Percentiles rank a stretch among this genome's conserved stretches.
Evolutionary conservation across 2,113 vertebrate species (phyloP).

Genomic region (Protobothrops mucrosquamatus): DNA sequence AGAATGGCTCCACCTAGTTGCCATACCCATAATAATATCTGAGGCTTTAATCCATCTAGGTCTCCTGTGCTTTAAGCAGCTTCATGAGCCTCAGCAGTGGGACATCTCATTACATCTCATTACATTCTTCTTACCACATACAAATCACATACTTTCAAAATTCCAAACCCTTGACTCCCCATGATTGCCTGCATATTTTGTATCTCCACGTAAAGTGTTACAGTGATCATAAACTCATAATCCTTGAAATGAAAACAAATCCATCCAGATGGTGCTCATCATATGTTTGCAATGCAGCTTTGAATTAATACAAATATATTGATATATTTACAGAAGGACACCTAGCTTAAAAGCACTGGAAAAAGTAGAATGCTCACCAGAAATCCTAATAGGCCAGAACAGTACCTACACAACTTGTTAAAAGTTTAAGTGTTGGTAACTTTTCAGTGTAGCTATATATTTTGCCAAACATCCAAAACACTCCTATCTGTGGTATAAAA

Average conservation of each 20-base stretch:
- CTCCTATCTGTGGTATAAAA: slow-evolving; percentile 46
- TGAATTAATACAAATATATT: slow-evolving; percentile 38
- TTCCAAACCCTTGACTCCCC: neutral
- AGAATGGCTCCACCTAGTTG: neutral
- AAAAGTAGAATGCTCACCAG: slow-evolving; percentile 47
- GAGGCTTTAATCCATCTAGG: neutral
- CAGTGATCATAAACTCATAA: neutral
- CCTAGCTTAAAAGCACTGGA: neutral
- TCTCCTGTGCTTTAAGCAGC: neutral
- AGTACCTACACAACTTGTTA: slow-evolving; percentile 44
- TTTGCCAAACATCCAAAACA: slow-evolving; percentile 45
- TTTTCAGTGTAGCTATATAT: slow-evolving; percentile 27
- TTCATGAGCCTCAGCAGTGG: neutral
- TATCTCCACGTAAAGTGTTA: neutral
- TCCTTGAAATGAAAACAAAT: neutral
- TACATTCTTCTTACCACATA: neutral
- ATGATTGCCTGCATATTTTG: neutral
- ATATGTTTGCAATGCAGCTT: slow-evolving; percentile 31
- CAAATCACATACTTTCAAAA: neutral
- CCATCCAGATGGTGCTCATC: neutral
- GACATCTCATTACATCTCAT: neutral
- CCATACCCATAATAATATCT: neutral
- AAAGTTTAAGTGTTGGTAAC: slow-evolving; percentile 45
- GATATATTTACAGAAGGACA: slow-evolving; percentile 41
- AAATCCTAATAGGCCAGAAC: slow-evolving; percentile 47